Evolutionary conservation across 2,113 vertebrate genomes (phyloP).

Genomic region (Origma solitaria): DNA sequence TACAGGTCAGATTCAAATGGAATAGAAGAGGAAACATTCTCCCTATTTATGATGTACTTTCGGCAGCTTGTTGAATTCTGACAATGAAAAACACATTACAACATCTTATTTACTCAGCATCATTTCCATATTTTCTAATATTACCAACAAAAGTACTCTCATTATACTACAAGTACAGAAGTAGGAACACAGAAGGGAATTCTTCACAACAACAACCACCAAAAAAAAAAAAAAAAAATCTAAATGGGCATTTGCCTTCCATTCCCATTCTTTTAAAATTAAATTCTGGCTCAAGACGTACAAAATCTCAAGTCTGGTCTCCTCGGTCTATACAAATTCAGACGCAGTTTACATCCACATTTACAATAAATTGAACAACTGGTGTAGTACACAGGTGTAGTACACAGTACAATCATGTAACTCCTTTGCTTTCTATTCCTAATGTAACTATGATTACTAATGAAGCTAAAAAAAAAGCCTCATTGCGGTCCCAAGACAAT

Average conservation of each 20-base stretch:
- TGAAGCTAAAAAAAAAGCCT: conserved; percentile 5
- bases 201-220: not conserved
- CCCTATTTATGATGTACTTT: not conserved
- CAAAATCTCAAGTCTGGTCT: not conserved
- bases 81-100: not conserved
- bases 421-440: not conserved
- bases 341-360: not conserved
- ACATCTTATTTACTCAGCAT: not conserved
- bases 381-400: not conserved
- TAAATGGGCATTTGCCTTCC: not conserved
- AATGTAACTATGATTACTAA: conserved; percentile 56
- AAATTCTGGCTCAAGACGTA: not conserved
- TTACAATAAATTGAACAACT: not conserved
- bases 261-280: not conserved
- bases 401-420: not conserved
- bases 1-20: not conserved
- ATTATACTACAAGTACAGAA: not conserved
- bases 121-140: not conserved
- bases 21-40: not conserved
- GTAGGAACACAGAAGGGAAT: not conserved
- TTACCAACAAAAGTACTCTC: not conserved
- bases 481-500: conserved; percentile 35
- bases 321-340: not conserved
- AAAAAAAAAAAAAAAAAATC: not conserved
- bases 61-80: not conserved